Evolutionary conservation across 1,140 invertebrate genomes (phyloP).

Genomic region (Armadillidium nasatum): DNA sequence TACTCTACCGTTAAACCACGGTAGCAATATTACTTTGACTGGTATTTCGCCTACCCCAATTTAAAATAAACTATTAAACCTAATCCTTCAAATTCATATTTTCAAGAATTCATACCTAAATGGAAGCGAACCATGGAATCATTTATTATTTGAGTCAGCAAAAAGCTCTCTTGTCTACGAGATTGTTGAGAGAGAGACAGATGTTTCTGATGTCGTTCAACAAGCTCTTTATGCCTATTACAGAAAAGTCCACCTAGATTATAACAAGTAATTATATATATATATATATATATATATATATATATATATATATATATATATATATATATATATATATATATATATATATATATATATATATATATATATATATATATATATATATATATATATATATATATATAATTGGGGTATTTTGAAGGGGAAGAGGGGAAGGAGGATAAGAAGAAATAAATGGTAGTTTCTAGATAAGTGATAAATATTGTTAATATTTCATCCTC

Average conservation of each 20-base stretch:
- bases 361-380: background rate
- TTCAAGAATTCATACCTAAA: slow-evolving; percentile 63
- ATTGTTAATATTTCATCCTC: too few relatives aligned
- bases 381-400: background rate
- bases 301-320: too few relatives aligned
- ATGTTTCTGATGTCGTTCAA: slow-evolving; percentile 63
- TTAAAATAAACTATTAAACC: too few relatives aligned
- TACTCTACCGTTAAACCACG: too few relatives aligned
- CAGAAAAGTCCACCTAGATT: slow-evolving; percentile 61
- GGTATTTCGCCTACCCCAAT: too few relatives aligned
- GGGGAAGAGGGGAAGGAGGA: too few relatives aligned
- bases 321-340: background rate
- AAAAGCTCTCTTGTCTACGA: slow-evolving; percentile 79
- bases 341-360: background rate
- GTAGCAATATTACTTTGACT: too few relatives aligned
- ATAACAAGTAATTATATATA: slow-evolving; percentile 59
- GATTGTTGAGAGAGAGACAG: slow-evolving; percentile 72
- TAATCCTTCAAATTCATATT: background rate
- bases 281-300: slow-evolving; percentile 12
- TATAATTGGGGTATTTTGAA: background rate
- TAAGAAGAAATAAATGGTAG: too few relatives aligned
- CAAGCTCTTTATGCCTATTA: slow-evolving; percentile 69
- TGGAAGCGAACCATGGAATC: slow-evolving; percentile 61
- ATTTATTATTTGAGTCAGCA: slow-evolving; percentile 70
- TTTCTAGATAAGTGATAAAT: too few relatives aligned